A percentile compares a stretch with the other conserved stretches of the same genome.
Conservation (phyloP, 2,888 invertebrate genomes). For the Agonopterix subpropinquella region DNA sequence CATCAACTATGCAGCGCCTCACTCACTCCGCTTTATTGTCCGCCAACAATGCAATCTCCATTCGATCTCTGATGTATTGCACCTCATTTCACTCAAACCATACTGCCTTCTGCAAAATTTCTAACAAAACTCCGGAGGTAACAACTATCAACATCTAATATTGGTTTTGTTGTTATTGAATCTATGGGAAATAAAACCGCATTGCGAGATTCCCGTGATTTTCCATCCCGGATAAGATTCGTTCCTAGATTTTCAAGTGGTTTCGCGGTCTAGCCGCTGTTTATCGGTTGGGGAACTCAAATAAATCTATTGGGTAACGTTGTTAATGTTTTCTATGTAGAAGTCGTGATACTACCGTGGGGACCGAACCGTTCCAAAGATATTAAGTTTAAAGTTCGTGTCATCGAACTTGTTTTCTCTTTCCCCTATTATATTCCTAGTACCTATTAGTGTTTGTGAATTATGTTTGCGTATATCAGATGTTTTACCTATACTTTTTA, state of each 20-base stretch:
- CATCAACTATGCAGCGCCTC: conserved; percentile 50
- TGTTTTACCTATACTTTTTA: too few species aligned
- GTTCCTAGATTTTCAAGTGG: conserved; percentile 62
- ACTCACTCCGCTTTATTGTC: conserved; percentile 52
- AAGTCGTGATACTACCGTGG: conserved; percentile 60
- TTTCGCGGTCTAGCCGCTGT: conserved; percentile 64
- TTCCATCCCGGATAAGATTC: conserved; percentile 60
- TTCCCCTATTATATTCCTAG: conserved; percentile 8
- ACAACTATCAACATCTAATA: conserved; percentile 55
- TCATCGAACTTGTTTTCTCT: conserved; percentile 29
- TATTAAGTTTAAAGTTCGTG: conserved; percentile 37
- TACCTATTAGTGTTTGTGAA: too few species aligned
- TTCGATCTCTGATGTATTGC: conserved; percentile 61
- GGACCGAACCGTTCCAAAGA: conserved; percentile 39
- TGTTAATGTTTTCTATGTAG: conserved; percentile 51
- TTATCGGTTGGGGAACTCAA: conserved; percentile 60
- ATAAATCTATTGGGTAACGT: conserved; percentile 62
- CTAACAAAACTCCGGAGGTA: conserved; percentile 19
- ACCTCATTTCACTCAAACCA: conserved; percentile 57
- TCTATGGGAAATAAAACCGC: conserved; percentile 65
- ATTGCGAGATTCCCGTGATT: conserved; percentile 60
- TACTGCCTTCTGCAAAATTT: conserved; percentile 28
- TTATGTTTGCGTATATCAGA: too few species aligned
- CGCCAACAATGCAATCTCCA: conserved; percentile 63
- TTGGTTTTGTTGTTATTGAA: conserved; percentile 62